Evolutionary conservation across 30 jellyfish, hydroid and myxozoan species (phyloP), one percentile per base, ranked within the genome.

Genomic region (Aurelia aurita): DNA sequence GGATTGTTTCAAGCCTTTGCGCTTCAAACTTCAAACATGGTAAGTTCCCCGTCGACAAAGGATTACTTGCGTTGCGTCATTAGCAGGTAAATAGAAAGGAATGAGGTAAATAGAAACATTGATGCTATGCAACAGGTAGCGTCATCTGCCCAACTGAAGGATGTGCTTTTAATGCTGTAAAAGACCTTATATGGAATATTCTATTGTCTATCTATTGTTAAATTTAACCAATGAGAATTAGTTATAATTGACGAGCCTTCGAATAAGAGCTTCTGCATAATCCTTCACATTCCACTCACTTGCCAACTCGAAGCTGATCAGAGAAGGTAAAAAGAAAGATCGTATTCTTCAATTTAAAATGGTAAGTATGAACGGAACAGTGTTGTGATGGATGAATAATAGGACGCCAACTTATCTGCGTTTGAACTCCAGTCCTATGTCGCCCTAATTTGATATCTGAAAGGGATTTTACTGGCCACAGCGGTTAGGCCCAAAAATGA

Each of bases 161-260:
- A 39, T 39, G 86, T 73, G 71, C 74, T 53, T 57, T 74, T 59
- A 21, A 74, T 18, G 86, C 39, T 74, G 43, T 65, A 77, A 77
- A 77, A 32, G 31, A 19, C 89, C 89, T 58, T 77, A 77, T 77
- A 58, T 77, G 89, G 89, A 58, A 77, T 59, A 77, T 77, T 68
- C 23, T 34, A 77, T 77, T 77, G 89, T 77, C 57, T 61, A 20
- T 15, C 65, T 6, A 43, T 77, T 77, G 89, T 77, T 60, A 19
- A 14, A 14, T 26, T 35, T 49, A 60, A 31, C 89, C 89, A 77
- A 77, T 77, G 62, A 61, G 79, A 77, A 32, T 10, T 45, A 49
- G 29, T 27, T 20, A 60, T 60, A 4, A 8, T 21, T n/a, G 69
- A 34, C n/a, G 15, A 46, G 34, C 79, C 79, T 77, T 21, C 26